Percentiles rank a stretch among this genome's conserved stretches.
These are phyloP conservation scores for Craterocephalus amniculus DNA, from an alignment of 2,797 vertebrate genomes.

Conservation along the genomic window DNA sequence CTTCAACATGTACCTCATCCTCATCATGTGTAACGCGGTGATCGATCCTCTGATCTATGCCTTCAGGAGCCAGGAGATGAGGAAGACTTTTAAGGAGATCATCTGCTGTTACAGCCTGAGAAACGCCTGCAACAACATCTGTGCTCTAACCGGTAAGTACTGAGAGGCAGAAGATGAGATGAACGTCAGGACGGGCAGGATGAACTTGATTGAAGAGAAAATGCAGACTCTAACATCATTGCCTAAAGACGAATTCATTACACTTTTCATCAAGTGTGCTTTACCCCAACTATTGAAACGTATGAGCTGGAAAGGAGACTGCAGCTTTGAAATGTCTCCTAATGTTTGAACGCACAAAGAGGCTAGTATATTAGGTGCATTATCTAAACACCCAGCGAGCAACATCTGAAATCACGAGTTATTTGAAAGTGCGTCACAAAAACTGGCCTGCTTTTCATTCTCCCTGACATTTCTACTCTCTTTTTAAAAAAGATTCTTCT, in stretches of 20 bases:
- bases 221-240: neutral
- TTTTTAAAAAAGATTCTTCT: neutral
- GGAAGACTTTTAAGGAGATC: slow-evolving; percentile 97
- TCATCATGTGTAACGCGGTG: slow-evolving; percentile 97
- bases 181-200: neutral
- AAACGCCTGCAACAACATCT: slow-evolving; percentile 83
- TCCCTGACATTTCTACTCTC: slow-evolving; percentile 8
- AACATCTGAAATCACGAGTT: slow-evolving; percentile 13
- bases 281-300: slow-evolving; percentile 3
- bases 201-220: slow-evolving; percentile 15
- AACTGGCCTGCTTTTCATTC: slow-evolving; percentile 13
- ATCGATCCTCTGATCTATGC: slow-evolving; percentile 97
- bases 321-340: slow-evolving; percentile 7
- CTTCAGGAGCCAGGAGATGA: slow-evolving; percentile 96
- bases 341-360: slow-evolving; percentile 13
- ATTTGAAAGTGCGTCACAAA: slow-evolving; percentile 13
- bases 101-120: slow-evolving; percentile 88
- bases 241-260: neutral
- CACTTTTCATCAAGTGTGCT: slow-evolving; percentile 4
- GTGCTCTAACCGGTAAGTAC: slow-evolving; percentile 85
- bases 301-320: slow-evolving; percentile 4
- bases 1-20: slow-evolving; percentile 96
- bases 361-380: slow-evolving; percentile 6
- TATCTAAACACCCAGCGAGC: slow-evolving; percentile 8
- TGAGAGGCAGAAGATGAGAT: slow-evolving; percentile 58